Evolutionary conservation across 2,888 invertebrate genomes (phyloP), one percentile per base, ranked within the genome.

Genomic region (Idaea biselata): DNA sequence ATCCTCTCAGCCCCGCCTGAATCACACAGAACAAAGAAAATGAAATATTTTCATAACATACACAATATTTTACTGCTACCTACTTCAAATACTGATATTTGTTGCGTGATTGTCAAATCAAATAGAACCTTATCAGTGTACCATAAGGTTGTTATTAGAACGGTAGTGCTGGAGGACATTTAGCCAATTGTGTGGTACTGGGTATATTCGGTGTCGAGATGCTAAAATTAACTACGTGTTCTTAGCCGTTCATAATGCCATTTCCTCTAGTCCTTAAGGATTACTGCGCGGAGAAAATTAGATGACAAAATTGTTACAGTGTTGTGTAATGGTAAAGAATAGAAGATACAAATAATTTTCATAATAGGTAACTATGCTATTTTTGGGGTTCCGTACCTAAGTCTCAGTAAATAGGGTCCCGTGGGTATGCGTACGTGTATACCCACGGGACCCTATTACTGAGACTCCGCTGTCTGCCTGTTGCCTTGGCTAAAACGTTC

Each of bases 21-120:
- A 66, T 59, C 62, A 62, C 18, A 17, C 59, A 59, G 59, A 62
- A 68, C 64, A 65, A 67, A 65, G 66, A 65, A 56, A 64, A 65
- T 54, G 60, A 63, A 63, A 59, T 65, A 67, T 69, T 67, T 65
- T 63, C 69, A 68, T 67, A 68, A 67, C 61, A 64, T 18, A 59
- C 65, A 63, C 66, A 69, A 62, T 66, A 68, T 63, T 69, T 66
- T 61, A 68, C 58, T 61, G 64, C 18, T 25, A 57, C 57, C 58
- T 64, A 63, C 60, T 66, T 65, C 63, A 66, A 65, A 67, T 67
- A 66, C 60, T 60, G 33, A 58, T 64, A 67, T 65, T 65, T 62
- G 55, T 55, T 31, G 11, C 44, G 31, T 11, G 60, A 63, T 67
- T 58, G 63, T 57, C 44, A 60, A 54, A 18, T 58, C 8, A 66